These are phyloP conservation scores for Anneissia japonica DNA, from an alignment of 35 echinoderm and acorn worm genomes.

Conservation along the genomic window DNA sequence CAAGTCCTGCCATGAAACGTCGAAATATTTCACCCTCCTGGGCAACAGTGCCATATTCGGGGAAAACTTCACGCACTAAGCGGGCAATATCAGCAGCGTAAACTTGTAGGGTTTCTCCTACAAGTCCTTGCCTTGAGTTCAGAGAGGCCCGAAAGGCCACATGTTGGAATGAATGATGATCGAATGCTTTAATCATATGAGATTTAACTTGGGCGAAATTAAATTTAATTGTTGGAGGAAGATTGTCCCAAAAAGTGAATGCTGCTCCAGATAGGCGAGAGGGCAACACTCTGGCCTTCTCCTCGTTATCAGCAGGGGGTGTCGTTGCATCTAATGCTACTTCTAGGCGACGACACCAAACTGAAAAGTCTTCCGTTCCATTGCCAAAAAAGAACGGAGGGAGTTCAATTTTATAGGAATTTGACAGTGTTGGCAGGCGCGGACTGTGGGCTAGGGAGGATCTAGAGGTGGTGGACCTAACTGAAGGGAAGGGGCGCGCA, in stretches of 20 bases:
- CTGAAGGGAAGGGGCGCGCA: too few relatives aligned
- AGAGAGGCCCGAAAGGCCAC: conserved; percentile 8
- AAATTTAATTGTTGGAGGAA: neutral
- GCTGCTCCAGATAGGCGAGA: neutral
- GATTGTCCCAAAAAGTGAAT: neutral
- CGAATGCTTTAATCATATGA: neutral
- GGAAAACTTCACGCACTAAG: conserved; percentile 9
- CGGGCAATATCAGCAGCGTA: conserved; percentile 22
- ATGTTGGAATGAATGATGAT: neutral
- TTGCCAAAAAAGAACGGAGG: too few relatives aligned
- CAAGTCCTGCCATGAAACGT: conserved; percentile 39
- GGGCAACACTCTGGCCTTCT: too few relatives aligned
- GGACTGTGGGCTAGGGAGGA: too few relatives aligned
- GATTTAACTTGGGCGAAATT: neutral
- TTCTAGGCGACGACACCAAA: too few relatives aligned
- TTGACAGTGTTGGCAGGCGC: too few relatives aligned
- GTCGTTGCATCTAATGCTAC: too few relatives aligned
- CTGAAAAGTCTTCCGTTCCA: too few relatives aligned
- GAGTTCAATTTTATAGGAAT: too few relatives aligned
- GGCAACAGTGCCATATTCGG: conserved; percentile 4
- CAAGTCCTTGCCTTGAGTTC: conserved; percentile 3
- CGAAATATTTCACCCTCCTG: conserved; percentile 24
- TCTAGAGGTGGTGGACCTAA: too few relatives aligned
- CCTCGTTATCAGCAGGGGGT: too few relatives aligned
- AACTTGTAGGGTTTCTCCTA: conserved; percentile 40